These are phyloP conservation scores for Tromatobia lineatoria DNA, from an alignment of 2,888 invertebrate genomes.

Conservation along the genomic window DNA sequence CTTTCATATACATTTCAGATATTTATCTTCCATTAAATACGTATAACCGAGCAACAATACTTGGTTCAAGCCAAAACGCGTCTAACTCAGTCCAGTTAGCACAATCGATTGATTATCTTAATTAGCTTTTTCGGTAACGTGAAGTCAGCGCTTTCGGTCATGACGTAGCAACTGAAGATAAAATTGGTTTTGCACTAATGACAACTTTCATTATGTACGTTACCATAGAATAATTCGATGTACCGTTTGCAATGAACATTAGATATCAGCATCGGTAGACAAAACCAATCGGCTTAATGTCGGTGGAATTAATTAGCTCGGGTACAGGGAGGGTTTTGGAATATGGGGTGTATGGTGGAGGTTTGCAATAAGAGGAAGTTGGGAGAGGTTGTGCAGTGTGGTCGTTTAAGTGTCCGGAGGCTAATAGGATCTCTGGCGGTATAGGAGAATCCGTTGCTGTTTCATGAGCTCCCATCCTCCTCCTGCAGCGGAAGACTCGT, in stretches of 20 bases:
- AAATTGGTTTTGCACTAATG: not conserved
- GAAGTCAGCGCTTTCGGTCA: not conserved
- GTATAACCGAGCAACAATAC: too few species aligned
- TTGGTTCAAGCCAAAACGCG: too few species aligned
- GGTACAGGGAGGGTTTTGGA: conserved; percentile 5
- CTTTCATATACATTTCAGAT: too few species aligned
- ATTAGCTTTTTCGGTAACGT: too few species aligned
- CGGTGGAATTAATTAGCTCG: conserved; percentile 34
- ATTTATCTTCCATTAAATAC: too few species aligned
- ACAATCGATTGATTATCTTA: too few species aligned
- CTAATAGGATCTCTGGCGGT: conserved; percentile 43
- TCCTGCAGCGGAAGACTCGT: conserved; percentile 16
- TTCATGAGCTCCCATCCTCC: conserved; percentile 23
- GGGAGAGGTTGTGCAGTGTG: not conserved
- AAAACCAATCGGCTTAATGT: conserved; percentile 34
- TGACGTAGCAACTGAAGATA: not conserved
- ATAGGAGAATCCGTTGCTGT: conserved; percentile 45
- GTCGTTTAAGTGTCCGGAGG: conserved; percentile 37
- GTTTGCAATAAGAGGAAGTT: conserved; percentile 39
- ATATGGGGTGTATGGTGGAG: not conserved
- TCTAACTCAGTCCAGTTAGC: too few species aligned
- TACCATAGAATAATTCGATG: not conserved
- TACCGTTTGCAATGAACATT: not conserved
- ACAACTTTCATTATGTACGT: not conserved
- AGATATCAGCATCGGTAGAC: not conserved